Evolutionary conservation across 2,888 invertebrate genomes (phyloP), one percentile per base, ranked within the genome.

Genomic region (Zygogramma bicolorata): DNA sequence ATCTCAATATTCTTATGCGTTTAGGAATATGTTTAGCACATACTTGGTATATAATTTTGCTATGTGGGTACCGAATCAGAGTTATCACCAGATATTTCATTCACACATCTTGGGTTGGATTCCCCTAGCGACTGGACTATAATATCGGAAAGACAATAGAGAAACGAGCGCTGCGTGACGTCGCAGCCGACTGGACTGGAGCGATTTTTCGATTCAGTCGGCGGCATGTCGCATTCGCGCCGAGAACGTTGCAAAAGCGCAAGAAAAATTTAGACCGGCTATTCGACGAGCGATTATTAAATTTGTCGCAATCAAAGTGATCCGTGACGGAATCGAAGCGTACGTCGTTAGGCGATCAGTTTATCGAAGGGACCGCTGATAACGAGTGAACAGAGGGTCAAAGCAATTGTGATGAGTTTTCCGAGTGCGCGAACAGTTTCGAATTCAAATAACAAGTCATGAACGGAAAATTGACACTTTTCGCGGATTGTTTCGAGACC

Each of bases 171-270:
- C 27, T n/a, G 49, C 40, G 22, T 63, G 63, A 58, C 57, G 65
- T 65, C 69, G 42, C n/a, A 15, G 58, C 15, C 65, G 46, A 18
- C 46, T 34, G 42, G 68, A 61, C 68, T 46, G 57, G 62, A 62
- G 62, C 69, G 69, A 57, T 62, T 46, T 69, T 69, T 31, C 57
- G 61, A 53, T 53, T 63, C 49, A 63, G 69, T 69, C 42, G 42
- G 63, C 69, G 22, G 63, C 22, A 57, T 42, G 58, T 65, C 59
- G 38, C 13, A 57, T 57, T 57, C 13, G 63, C 40, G 40, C 27
- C 22, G 10, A 10, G 67, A 31, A 3, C 67, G 29, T 59, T 42
- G 40, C 59, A 15, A 25, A 59, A 67, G 25, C 38, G n/a, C 57
- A 66, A 22, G 38, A 22, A 60, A 59, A 18, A 59, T 20, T 46